Evolutionary conservation across 1,140 invertebrate species (phyloP).

Genomic region (Drosophila parvula): DNA sequence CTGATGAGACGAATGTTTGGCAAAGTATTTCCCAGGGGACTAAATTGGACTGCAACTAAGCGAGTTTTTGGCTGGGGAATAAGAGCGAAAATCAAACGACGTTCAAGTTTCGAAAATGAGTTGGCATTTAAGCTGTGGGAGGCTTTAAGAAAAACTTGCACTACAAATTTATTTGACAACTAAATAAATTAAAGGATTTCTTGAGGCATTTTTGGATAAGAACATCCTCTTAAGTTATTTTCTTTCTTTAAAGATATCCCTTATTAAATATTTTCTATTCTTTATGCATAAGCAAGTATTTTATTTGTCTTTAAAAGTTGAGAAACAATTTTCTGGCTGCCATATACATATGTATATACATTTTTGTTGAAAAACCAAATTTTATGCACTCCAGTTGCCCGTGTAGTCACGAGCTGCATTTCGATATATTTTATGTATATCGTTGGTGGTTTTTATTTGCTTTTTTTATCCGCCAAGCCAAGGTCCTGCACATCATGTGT

Average conservation of each 20-base stretch:
- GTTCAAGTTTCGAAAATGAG: not conserved
- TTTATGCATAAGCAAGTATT: not conserved
- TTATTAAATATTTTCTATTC: not conserved
- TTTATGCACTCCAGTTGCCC: conserved; percentile 36
- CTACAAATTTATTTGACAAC: not conserved
- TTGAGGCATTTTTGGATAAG: not conserved
- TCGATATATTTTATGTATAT: conserved; percentile 55
- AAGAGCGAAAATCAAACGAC: not conserved
- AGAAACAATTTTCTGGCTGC: conserved; percentile 5
- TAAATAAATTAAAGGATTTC: not conserved
- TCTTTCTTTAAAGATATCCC: not conserved
- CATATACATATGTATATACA: not conserved
- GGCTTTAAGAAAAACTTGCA: not conserved
- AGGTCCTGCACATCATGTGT: conserved; percentile 26
- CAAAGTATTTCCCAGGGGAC: conserved; percentile 4
- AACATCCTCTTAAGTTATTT: too few species aligned
- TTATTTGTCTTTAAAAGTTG: conserved; percentile 8
- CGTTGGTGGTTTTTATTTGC: conserved; percentile 24
- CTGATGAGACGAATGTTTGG: conserved; percentile 24
- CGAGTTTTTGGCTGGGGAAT: not conserved
- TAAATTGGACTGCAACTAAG: conserved; percentile 7
- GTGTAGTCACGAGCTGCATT: conserved; percentile 16
- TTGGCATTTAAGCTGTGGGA: not conserved
- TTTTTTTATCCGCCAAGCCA: conserved; percentile 15
- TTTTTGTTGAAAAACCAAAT: conserved; percentile 38